phyloP scores from a whole-genome alignment of 2,888 invertebrate genomes.

The Pollenia griseotomentosa region DNA sequence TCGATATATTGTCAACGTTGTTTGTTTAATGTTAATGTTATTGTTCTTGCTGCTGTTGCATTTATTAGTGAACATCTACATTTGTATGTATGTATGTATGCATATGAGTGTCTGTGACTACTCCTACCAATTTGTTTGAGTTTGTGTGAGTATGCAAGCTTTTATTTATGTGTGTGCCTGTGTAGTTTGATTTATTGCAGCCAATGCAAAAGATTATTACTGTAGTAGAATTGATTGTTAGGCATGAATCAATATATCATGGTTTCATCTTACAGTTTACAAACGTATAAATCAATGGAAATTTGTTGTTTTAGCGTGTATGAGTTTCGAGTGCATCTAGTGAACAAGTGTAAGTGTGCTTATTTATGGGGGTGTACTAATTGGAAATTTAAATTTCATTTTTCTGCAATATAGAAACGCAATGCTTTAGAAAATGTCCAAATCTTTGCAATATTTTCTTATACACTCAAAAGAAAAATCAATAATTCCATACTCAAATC shows the following conservation, averaged over 20 bases:
- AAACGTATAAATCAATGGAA: constrained; percentile 68
- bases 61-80: not conserved
- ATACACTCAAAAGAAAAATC: no score
- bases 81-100: constrained; percentile 14
- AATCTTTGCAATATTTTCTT: no score
- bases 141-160: not conserved
- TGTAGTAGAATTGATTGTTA: constrained; percentile 69
- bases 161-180: constrained; percentile 18
- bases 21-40: constrained; percentile 35
- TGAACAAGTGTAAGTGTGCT: not conserved
- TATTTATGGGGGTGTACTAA: constrained; percentile 40
- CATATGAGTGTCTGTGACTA: constrained; percentile 16
- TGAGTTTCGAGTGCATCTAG: not conserved
- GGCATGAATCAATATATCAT: constrained; percentile 72
- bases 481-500: no score
- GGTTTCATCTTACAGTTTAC: constrained; percentile 68
- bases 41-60: not conserved
- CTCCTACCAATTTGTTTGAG: not conserved
- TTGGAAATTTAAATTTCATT: constrained; percentile 65
- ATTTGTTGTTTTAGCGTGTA: constrained; percentile 38
- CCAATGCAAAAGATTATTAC: constrained; percentile 69
- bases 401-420: not conserved
- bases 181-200: constrained; percentile 71
- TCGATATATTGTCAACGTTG: constrained; percentile 50
- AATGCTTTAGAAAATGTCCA: not conserved